These are phyloP conservation scores for Botrylloides violaceus DNA, from an alignment of 23 tunicate species.

Conservation along the genomic window DNA sequence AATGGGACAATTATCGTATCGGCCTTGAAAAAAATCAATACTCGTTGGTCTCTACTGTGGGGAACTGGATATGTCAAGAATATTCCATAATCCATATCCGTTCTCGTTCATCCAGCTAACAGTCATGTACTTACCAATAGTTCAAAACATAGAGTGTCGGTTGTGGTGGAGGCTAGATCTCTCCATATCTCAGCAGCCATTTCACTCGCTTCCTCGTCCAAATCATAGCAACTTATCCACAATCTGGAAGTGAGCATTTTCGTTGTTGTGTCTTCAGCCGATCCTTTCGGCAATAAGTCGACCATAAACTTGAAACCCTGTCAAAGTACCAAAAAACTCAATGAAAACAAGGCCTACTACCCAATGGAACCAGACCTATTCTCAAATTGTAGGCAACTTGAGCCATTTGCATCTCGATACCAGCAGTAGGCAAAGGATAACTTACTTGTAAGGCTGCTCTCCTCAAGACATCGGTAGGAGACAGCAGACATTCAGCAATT, in stretches of 20 bases:
- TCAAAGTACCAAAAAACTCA: too few relatives aligned
- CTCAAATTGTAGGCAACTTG: too few relatives aligned
- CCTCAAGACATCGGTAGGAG: conserved; percentile 36
- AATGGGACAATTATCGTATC: too few relatives aligned
- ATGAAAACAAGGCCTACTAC: too few relatives aligned
- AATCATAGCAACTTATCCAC: conserved; percentile 81
- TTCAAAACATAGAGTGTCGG: conserved; percentile 26
- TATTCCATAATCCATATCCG: too few relatives aligned
- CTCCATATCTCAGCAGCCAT: conserved; percentile 58
- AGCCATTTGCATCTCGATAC: background rate
- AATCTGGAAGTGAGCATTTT: conserved; percentile 32
- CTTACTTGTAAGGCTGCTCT: conserved; percentile 43
- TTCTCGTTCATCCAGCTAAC: too few relatives aligned
- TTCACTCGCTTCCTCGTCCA: conserved; percentile 23
- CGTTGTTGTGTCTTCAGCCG: background rate
- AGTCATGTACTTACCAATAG: conserved; percentile 36
- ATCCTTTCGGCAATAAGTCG: conserved; percentile 15
- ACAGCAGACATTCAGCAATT: conserved; percentile 40
- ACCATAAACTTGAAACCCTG: conserved; percentile 2
- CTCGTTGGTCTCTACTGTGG: too few relatives aligned
- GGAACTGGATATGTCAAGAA: too few relatives aligned
- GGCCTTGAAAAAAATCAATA: too few relatives aligned
- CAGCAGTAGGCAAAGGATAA: too few relatives aligned
- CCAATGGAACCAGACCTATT: too few relatives aligned
- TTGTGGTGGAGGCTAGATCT: conserved; percentile 20